These are phyloP conservation scores for Eremophila alpestris DNA, from an alignment of 2,797 vertebrate species.

Conservation along the genomic window DNA sequence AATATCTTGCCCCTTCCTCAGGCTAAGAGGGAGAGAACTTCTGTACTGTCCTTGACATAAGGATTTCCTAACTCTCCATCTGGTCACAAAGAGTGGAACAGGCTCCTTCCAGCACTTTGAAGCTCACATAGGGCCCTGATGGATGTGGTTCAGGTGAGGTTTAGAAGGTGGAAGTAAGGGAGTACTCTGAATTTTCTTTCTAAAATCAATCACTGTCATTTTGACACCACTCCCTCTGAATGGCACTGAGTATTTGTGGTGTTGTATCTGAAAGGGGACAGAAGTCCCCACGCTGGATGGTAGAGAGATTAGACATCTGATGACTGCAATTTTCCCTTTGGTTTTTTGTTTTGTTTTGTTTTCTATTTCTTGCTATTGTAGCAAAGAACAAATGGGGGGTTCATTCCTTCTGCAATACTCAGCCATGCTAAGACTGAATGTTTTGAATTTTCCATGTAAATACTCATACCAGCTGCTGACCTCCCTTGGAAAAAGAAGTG, in stretches of 20 bases:
- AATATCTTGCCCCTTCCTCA: neutral
- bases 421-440: neutral
- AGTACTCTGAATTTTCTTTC: neutral
- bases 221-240: neutral
- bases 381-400: neutral
- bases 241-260: neutral
- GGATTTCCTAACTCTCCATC: accelerated
- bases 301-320: neutral
- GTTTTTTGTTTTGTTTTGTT: neutral
- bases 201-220: neutral
- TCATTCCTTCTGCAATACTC: neutral
- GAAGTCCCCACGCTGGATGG: neutral
- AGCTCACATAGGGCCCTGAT: neutral
- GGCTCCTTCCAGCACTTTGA: neutral
- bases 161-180: neutral
- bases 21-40: neutral
- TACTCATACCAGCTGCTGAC: neutral
- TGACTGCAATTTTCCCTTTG: neutral
- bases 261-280: neutral
- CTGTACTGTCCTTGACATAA: neutral
- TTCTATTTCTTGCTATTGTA: neutral
- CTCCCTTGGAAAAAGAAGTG: neutral
- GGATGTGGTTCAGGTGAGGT: neutral
- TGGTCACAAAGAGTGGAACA: neutral
- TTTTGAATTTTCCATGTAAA: neutral